Percentiles rank a stretch among this genome's conserved stretches.
Conservation (phyloP, 1,140 invertebrate species). For the Micrasema minimum region DNA sequence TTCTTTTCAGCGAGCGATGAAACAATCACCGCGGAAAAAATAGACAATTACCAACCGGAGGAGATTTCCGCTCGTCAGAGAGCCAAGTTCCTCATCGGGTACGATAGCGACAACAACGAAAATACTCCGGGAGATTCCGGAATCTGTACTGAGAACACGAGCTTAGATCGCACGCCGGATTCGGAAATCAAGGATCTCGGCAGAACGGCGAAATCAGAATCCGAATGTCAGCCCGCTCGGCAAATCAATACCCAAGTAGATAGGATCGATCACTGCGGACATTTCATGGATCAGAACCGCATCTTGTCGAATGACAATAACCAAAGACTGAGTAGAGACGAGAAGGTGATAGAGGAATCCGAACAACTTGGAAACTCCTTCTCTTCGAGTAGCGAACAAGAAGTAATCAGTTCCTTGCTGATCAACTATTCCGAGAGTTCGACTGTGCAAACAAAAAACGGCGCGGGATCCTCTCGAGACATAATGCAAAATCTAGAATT, state of each 20-base stretch:
- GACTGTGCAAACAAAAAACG: slow-evolving; percentile 56
- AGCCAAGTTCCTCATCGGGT: slow-evolving; percentile 65
- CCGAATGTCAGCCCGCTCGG: not conserved
- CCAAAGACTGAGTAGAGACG: slow-evolving; percentile 27
- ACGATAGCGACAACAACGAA: slow-evolving; percentile 63
- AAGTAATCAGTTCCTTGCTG: slow-evolving; percentile 38
- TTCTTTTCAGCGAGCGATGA: slow-evolving; percentile 58
- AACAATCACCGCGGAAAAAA: slow-evolving; percentile 9
- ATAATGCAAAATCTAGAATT: slow-evolving; percentile 59
- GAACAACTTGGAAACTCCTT: slow-evolving; percentile 60
- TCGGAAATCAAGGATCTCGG: slow-evolving; percentile 59
- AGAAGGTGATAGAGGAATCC: slow-evolving; percentile 31
- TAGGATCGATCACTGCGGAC: slow-evolving; percentile 57
- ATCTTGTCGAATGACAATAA: slow-evolving; percentile 54
- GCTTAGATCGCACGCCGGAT: slow-evolving; percentile 71
- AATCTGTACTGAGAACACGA: slow-evolving; percentile 78
- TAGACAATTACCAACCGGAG: slow-evolving; percentile 43
- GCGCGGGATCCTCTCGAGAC: slow-evolving; percentile 60
- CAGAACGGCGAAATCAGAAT: slow-evolving; percentile 1
- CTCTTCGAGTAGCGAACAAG: slow-evolving; percentile 54
- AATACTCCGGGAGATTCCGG: slow-evolving; percentile 73
- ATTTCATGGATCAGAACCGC: slow-evolving; percentile 63
- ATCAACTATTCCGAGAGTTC: slow-evolving; percentile 45
- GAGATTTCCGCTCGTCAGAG: slow-evolving; percentile 64
- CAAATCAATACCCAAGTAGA: slow-evolving; percentile 14